Evolutionary conservation across 2,113 vertebrate species (phyloP).

Genomic region (Andinoacara biseriatus): DNA sequence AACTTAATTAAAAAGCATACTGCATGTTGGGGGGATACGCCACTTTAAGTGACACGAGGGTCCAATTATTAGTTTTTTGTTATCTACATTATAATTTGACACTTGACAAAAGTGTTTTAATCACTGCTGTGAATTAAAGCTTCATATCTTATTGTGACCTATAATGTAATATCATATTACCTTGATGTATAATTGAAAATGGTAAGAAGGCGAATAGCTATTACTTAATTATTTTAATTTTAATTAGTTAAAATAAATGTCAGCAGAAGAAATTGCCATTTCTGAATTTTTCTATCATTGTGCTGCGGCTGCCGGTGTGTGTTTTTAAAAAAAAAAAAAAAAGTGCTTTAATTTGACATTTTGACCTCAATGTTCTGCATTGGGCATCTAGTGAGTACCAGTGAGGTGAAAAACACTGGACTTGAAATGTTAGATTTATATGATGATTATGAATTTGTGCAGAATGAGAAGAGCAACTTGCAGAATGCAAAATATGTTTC

Average conservation of each 20-base stretch:
- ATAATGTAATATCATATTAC: neutral
- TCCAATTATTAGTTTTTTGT: neutral
- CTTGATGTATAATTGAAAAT: neutral
- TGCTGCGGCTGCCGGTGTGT: neutral
- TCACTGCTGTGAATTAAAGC: slow-evolving; percentile 3
- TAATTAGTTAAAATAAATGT: too few species aligned
- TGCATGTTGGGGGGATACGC: neutral
- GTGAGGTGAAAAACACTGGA: neutral
- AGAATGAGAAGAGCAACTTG: neutral
- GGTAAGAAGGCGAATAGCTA: neutral
- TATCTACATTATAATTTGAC: slow-evolving; percentile 4
- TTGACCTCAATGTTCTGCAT: neutral
- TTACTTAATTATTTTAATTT: neutral
- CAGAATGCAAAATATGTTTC: slow-evolving; percentile 2
- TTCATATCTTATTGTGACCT: slow-evolving; percentile 8
- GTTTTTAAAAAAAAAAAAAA: too few species aligned
- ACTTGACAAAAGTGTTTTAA: slow-evolving; percentile 1
- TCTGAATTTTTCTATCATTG: neutral
- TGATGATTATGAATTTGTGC: slow-evolving; percentile 4
- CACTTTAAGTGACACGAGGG: neutral
- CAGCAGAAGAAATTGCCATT: neutral
- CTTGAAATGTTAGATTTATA: neutral
- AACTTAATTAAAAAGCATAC: neutral
- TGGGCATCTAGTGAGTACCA: neutral
- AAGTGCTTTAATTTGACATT: neutral